Base-by-base conservation (phyloP, 2,888 invertebrate species). In the Drosophila testacea region DNA sequence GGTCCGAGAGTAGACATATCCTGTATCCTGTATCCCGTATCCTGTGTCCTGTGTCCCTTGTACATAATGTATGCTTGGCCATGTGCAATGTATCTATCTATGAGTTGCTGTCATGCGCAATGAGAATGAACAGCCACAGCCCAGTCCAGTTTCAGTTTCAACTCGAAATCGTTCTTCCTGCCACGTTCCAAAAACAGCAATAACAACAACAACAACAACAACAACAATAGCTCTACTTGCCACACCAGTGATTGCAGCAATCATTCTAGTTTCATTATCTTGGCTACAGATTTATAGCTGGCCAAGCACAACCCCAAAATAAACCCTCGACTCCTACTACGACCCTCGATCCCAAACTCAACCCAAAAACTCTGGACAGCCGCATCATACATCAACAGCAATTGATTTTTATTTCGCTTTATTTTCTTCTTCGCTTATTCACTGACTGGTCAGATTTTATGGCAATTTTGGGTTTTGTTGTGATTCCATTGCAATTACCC, bases 191-290 rank as follows among this genome's bases (percentile, higher is more conserved):
- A 10, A 13, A 13, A 47, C 13, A 30, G 11, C 38, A 67, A 32
- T 56, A 39, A 16, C 16, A 67, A 32, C 60, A 39, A 51, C 38
- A 22, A 34, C 55, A 39, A 16, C 16, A 67, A 32, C 60, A 39
- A 51, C 38, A 22, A 34, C 55, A 47, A 55, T 48, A 30, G 47
- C 57, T 65, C 65, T 56, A 41, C 73, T 79, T 56, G 86, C 91
- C 91, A 85, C 91, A 91, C 85, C 90, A 89, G 88, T 91, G 89
- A 91, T 91, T 91, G 91, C 88, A 66, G 89, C 90, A 90, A 91
- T 91, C 90, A 91, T 91, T 91, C 87, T 91, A 91, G 91, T 91
- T 91, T 91, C 91, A 91, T 91, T 91, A 91, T 75, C 84, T 84
- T 65, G 59, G 79, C 88, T 77, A 61, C 88, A 85, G 85, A 86